phyloP scores from a whole-genome alignment of 2,797 vertebrate species.

The Neopelma chrysocephalum region DNA sequence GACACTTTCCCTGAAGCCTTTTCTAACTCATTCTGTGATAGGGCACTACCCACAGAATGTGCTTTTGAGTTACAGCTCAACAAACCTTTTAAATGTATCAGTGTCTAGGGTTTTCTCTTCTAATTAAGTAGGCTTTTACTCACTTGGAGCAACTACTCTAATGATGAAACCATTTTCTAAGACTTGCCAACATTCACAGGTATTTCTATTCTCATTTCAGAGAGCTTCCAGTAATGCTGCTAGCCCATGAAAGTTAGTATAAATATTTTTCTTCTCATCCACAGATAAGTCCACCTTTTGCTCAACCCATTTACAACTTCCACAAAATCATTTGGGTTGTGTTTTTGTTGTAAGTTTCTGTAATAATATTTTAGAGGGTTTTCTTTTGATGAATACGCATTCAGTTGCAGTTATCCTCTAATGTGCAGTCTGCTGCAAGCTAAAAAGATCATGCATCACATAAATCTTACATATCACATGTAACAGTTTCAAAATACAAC shows the following conservation, averaged over 20 bases:
- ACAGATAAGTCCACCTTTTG: not conserved
- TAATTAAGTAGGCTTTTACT: not conserved
- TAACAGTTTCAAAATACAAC: not conserved
- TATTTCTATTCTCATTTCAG: not conserved
- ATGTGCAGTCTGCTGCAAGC: not conserved
- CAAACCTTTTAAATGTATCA: not conserved
- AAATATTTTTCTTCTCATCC: not conserved
- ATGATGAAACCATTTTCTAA: not conserved
- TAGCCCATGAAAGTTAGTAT: not conserved
- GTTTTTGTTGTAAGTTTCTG: not conserved
- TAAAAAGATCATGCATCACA: not conserved
- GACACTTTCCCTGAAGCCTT: not conserved
- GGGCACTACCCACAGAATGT: not conserved
- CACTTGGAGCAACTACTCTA: not conserved
- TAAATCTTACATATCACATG: not conserved
- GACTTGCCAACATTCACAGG: not conserved
- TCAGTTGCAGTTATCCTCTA: not conserved
- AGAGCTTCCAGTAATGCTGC: not conserved
- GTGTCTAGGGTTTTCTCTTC: not conserved
- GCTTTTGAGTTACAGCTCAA: not conserved
- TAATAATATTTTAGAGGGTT: not conserved
- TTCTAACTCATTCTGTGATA: not conserved
- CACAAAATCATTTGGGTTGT: not conserved
- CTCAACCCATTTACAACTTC: not conserved
- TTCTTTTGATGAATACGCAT: not conserved